Evolutionary conservation across 2,797 vertebrate species (phyloP), one percentile per base, ranked within the genome.

Genomic region (Pipistrellus pipistrellus): DNA sequence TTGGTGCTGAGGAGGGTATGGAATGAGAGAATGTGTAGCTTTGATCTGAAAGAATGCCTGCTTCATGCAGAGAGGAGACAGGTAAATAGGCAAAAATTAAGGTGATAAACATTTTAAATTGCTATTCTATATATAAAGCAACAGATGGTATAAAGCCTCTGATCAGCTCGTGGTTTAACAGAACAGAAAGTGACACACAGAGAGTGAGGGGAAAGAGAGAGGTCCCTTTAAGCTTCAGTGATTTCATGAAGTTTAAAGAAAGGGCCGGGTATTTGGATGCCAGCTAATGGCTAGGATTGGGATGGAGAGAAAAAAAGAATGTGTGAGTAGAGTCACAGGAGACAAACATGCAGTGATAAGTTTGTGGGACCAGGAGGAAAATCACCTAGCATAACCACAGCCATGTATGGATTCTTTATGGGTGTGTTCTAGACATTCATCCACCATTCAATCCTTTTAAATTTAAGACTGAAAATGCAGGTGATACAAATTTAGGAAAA

Each of bases 391-490:
- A 69, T 53, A 64, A 64, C 4, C 85, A 21, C 1, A 32, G 44
- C 25, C 0, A 0, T 8, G 8, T 35, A 55, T 89, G 38, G 51
- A 35, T 27, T 23, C 21, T 17, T 25, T 81, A 44, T 75, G 72
- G 11, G 41, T 78, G 20, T 21, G 11, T 72, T 73, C 30, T 77
- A 59, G 53, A 62, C 25, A 55, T 77, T 75, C 46, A 35, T 20
- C 4, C 14, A 23, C 35, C 18, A 69, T 77, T 64, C 66, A 92
- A 78, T 77, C 32, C 53, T 9, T 96, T 82, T 12, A 23, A 18
- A 57, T 10, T 57, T 84, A 80, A 88, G 48, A 88, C 83, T 76
- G 15, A 85, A 81, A 89, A 75, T 27, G 32, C 17, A 88, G 82
- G 57, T 23, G 35, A 76, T 14, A 20, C 2, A 57, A 53, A 12